These are phyloP conservation scores for Potorous gilbertii DNA, from an alignment of 2,797 vertebrate species.

Conservation along the genomic window DNA sequence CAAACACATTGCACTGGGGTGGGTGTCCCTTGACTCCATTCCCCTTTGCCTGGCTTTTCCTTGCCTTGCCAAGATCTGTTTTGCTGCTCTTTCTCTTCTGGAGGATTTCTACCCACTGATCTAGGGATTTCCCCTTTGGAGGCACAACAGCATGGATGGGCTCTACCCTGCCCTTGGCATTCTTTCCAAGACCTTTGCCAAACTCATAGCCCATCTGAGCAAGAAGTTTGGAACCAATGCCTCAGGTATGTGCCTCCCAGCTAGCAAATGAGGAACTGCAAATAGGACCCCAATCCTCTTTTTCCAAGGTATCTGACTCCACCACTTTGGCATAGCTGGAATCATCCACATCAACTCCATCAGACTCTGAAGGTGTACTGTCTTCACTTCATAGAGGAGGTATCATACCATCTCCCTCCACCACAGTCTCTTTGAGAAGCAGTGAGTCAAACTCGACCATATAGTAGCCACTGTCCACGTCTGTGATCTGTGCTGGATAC, in stretches of 20 bases:
- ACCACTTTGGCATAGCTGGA: conserved; percentile 90
- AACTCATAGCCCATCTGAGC: conserved; percentile 97
- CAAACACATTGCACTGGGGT: conserved; percentile 88
- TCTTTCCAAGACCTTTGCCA: conserved; percentile 95
- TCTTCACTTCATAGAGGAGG: conserved; percentile 92
- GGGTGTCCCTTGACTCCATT: conserved; percentile 60
- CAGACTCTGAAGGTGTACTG: conserved; percentile 87
- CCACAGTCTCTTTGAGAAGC: conserved; percentile 91
- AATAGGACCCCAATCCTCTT: conserved; percentile 68
- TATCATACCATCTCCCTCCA: conserved; percentile 94
- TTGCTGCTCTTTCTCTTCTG: conserved; percentile 85
- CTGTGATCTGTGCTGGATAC: conserved; percentile 94
- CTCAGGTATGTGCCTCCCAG: conserved; percentile 97
- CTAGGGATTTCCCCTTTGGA: conserved; percentile 92
- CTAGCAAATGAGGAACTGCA: conserved; percentile 90
- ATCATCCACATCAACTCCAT: conserved; percentile 81
- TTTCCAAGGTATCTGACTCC: conserved; percentile 72
- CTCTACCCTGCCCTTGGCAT: conserved; percentile 91
- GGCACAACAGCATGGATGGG: conserved; percentile 91
- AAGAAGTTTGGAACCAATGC: conserved; percentile 96
- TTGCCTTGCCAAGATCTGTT: conserved; percentile 74
- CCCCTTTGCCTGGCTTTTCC: conserved; percentile 79
- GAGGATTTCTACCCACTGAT: conserved; percentile 90
- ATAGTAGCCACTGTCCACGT: conserved; percentile 93
- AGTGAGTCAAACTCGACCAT: conserved; percentile 95